These are phyloP conservation scores for Lucifuga dentata DNA, from an alignment of 2,113 vertebrate species.

Conservation along the genomic window DNA sequence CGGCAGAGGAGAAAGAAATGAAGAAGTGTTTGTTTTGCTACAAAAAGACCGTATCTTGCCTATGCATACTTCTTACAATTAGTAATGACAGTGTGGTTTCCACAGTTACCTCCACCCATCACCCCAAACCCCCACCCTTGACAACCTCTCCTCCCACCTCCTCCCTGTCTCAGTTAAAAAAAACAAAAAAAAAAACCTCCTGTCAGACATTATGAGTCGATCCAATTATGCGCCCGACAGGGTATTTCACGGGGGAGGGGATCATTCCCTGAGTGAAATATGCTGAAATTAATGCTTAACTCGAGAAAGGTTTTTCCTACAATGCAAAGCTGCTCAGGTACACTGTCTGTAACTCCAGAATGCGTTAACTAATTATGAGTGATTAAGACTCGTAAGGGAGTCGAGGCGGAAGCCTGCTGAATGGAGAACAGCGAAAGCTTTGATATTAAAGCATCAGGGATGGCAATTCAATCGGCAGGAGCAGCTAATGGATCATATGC, in stretches of 20 bases:
- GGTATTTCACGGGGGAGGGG: slow-evolving; percentile 67
- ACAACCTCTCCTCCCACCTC: slow-evolving; percentile 51
- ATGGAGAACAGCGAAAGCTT: slow-evolving; percentile 66
- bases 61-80: slow-evolving; percentile 50
- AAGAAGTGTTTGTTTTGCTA: slow-evolving; percentile 58
- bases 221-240: slow-evolving; percentile 80
- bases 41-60: slow-evolving; percentile 40
- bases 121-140: slow-evolving; percentile 30
- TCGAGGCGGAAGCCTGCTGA: slow-evolving; percentile 73
- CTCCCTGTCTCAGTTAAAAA: slow-evolving; percentile 38
- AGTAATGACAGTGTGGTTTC: slow-evolving; percentile 68
- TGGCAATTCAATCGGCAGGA: slow-evolving; percentile 66
- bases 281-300: slow-evolving; percentile 76
- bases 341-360: slow-evolving; percentile 66
- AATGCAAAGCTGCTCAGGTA: slow-evolving; percentile 67
- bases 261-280: slow-evolving; percentile 72
- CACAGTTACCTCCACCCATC: slow-evolving; percentile 48
- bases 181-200: slow-evolving; percentile 51
- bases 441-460: slow-evolving; percentile 76
- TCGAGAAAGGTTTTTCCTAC: slow-evolving; percentile 69
- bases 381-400: slow-evolving; percentile 78
- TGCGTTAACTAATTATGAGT: slow-evolving; percentile 81
- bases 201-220: slow-evolving; percentile 74
- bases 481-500: slow-evolving; percentile 73
- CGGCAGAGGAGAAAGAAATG: slow-evolving; percentile 13